Conservation (phyloP, 2,888 invertebrate genomes). For the Rhingia rostrata region DNA sequence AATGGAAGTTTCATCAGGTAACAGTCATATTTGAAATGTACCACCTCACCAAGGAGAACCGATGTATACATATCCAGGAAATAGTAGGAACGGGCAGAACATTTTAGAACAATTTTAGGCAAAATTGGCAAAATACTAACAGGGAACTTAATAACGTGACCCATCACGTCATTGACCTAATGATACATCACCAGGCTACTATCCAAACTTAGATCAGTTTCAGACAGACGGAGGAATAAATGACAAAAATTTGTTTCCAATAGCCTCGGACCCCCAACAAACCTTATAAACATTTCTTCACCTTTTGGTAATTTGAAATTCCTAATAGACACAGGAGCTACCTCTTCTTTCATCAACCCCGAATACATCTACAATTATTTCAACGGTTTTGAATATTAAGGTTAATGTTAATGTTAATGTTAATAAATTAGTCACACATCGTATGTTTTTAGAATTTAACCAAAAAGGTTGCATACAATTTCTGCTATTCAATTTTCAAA, state of each 20-base stretch:
- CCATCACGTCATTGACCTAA: slow-evolving; percentile 8
- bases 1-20: slow-evolving; percentile 12
- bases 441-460: slow-evolving; percentile 2
- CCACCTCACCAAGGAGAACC: slow-evolving; percentile 18
- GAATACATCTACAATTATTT: slow-evolving; percentile 15
- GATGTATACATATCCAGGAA: slow-evolving; percentile 40
- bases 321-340: slow-evolving; percentile 49
- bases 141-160: slow-evolving; percentile 14
- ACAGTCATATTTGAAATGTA: background rate
- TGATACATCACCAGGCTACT: slow-evolving; percentile 11
- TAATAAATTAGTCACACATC: background rate
- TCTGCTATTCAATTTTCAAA: slow-evolving; percentile 6
- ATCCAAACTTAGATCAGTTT: too few relatives aligned
- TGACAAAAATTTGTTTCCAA: too few relatives aligned
- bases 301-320: too few relatives aligned
- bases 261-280: too few relatives aligned
- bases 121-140: background rate
- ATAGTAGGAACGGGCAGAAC: slow-evolving; percentile 6
- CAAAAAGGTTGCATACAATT: slow-evolving; percentile 13
- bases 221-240: too few relatives aligned
- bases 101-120: slow-evolving; percentile 5
- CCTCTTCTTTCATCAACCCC: slow-evolving; percentile 44
- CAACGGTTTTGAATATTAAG: too few relatives aligned
- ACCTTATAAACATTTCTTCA: too few relatives aligned
- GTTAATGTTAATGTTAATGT: background rate